Base-by-base conservation (phyloP, 1,140 invertebrate species). In the Aphelenchoides fujianensis region DNA sequence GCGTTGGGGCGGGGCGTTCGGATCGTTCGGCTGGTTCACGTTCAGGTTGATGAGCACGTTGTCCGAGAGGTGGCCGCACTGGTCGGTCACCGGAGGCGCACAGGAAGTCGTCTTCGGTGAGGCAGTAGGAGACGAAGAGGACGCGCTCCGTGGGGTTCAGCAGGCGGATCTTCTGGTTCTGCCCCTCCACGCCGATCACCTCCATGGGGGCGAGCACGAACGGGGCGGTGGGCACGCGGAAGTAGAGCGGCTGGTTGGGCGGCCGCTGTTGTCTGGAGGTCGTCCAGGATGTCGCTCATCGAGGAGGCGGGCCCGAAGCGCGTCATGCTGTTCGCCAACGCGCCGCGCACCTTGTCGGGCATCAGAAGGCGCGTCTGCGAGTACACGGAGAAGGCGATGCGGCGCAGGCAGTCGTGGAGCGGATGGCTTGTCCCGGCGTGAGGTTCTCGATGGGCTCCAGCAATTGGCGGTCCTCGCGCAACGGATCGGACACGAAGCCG, bases 271-370 rank as follows among this genome's bases (percentile, higher is more conserved):
- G 52, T 54, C 67, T 34, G 34, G n/a, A 80, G 16, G 37, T 32
- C 34, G 69, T 84, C 61, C 34, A 84, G 70, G 91, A 93, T 94
- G 16, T 91, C 86, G 85, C 95, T 92, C 68, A 92, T 91, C 73
- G 90, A 90, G 53, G 95, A 93, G 48, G 94, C 94, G 16, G 95
- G 95, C 34, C 96, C 95, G 87, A 98, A 97, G 70, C 95, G 93
- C 2, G 96, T 98, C 28, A 98, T 88, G 75, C 93, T 93, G 85
- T 95, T 94, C 0, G 85, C 80, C 54, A 82, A 68, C 30, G 92
- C 91, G 74, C 52, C 41, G 53, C 73, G 89, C 90, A 72, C 90
- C 89, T 61, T 90, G 89, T 82, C 94, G 91, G 72, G 32, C 19
- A 54, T 86, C 74, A 92, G 88, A 70, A 93, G 89, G 5, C 92